Evolutionary conservation across 2,113 vertebrate species (phyloP).

Genomic region (Nothoprocta pentlandii): DNA sequence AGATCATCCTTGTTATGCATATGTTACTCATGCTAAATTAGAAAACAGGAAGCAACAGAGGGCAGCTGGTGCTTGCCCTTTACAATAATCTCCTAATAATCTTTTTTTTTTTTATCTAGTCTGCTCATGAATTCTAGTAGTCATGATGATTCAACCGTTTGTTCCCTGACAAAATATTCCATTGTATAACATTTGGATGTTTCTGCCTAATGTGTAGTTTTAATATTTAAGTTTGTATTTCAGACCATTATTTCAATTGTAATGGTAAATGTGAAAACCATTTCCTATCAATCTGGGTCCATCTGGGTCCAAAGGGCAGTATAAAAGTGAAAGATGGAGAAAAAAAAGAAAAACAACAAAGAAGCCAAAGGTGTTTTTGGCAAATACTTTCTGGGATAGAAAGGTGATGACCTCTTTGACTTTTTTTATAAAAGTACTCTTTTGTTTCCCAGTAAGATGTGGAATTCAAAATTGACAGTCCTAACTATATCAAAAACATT

Average conservation of each 20-base stretch:
- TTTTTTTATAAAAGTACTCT: background rate
- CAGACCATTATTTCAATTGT: constrained; percentile 52
- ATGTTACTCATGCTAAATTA: background rate
- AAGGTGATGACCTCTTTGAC: background rate
- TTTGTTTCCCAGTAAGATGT: background rate
- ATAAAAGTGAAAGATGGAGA: constrained; percentile 8
- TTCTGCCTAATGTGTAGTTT: constrained; percentile 64
- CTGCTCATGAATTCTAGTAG: constrained; percentile 19
- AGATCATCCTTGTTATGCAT: background rate
- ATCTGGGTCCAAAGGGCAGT: constrained; percentile 12
- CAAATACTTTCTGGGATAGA: background rate
- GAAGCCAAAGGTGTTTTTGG: background rate
- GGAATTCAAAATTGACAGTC: background rate
- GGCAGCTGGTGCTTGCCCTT: constrained; percentile 37
- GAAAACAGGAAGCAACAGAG: constrained; percentile 24
- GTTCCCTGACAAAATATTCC: constrained; percentile 59
- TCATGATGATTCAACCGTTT: constrained; percentile 42
- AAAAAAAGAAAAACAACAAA: background rate
- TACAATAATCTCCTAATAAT: constrained; percentile 42
- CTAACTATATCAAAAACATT: background rate
- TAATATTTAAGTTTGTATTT: constrained; percentile 73
- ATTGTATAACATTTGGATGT: constrained; percentile 61
- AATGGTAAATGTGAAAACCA: constrained; percentile 52
- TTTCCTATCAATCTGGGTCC: constrained; percentile 63
- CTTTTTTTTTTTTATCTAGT: constrained; percentile 4